These are phyloP conservation scores for Trichogramma dendrolimi DNA, from an alignment of 2,888 invertebrate species.

Conservation along the genomic window DNA sequence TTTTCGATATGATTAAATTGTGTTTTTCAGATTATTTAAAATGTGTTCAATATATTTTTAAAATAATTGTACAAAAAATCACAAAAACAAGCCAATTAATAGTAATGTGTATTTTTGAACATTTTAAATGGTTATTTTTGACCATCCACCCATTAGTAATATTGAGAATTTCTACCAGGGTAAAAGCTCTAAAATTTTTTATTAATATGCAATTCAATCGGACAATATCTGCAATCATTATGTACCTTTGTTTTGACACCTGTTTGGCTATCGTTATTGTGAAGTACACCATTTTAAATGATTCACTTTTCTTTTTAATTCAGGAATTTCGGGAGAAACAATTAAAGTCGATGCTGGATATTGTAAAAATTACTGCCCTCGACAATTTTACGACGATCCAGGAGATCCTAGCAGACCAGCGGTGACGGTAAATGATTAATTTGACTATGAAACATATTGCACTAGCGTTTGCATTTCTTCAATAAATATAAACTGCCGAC, in stretches of 20 bases:
- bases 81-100: too few species aligned
- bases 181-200: too few species aligned
- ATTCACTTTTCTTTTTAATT: constrained; percentile 17
- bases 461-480: neutral
- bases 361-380: constrained; percentile 47
- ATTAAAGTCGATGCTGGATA: constrained; percentile 49
- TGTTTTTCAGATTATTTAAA: too few species aligned
- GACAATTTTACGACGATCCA: constrained; percentile 45
- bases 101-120: too few species aligned
- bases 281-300: neutral
- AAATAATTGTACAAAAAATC: too few species aligned
- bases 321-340: constrained; percentile 49
- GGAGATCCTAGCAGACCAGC: constrained; percentile 47
- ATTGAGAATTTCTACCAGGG: too few species aligned
- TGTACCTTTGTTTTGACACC: neutral
- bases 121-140: too few species aligned
- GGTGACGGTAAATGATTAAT: constrained; percentile 40
- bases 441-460: neutral
- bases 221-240: neutral
- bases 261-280: too few species aligned
- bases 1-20: too few species aligned
- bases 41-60: too few species aligned
- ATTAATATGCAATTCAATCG: too few species aligned
- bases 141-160: too few species aligned
- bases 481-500: neutral